phyloP scores from a whole-genome alignment of 1,140 invertebrate genomes.

The Pseudobourletiella spinata region DNA sequence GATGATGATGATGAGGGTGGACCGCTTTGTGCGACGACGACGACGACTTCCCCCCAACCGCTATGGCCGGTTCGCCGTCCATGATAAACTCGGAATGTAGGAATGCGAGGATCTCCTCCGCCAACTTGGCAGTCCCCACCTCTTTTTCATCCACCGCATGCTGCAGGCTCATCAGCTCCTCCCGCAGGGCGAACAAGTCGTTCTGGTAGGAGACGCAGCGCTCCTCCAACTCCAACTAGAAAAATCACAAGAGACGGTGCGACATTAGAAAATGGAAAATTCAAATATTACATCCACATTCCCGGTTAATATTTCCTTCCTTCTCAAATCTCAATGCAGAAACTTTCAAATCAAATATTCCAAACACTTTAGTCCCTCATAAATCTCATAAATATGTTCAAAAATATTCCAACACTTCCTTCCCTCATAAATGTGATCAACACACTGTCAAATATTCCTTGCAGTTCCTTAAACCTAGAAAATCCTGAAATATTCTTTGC shows the following conservation, averaged over 20 bases:
- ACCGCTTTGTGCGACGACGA: neutral
- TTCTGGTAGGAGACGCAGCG: constrained; percentile 31
- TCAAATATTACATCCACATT: neutral
- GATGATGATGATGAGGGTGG: no score
- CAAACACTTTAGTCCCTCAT: no score
- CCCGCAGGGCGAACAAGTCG: constrained; percentile 24
- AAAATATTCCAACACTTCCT: neutral
- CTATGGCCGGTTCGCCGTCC: constrained; percentile 22
- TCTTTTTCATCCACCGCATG: constrained; percentile 16
- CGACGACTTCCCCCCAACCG: neutral
- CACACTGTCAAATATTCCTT: no score
- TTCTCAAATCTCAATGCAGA: no score
- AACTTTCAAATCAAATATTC: no score
- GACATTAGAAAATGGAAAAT: neutral
- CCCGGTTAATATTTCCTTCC: no score
- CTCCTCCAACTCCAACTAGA: constrained; percentile 31
- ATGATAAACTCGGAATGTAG: constrained; percentile 29
- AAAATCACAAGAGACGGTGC: neutral
- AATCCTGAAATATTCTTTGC: no score
- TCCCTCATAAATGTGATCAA: neutral
- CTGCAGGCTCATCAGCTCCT: constrained; percentile 31
- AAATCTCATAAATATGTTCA: neutral
- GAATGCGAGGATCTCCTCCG: constrained; percentile 19
- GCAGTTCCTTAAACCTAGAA: no score
- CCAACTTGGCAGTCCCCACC: constrained; percentile 23